These are phyloP conservation scores for Actinemys pallida DNA, from an alignment of 2,113 vertebrate species.

Conservation along the genomic window DNA sequence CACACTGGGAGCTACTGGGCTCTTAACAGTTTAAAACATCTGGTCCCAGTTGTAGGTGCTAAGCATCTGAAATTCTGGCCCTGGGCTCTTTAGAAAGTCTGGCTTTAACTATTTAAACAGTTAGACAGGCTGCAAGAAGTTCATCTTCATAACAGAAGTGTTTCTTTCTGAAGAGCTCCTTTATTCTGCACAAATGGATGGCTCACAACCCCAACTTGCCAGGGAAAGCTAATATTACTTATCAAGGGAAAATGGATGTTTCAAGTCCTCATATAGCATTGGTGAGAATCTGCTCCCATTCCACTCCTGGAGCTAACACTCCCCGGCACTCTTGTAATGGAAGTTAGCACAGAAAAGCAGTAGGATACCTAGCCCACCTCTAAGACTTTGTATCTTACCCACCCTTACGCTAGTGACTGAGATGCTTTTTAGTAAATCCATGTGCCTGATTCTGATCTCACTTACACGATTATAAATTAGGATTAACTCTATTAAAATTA, in stretches of 20 bases:
- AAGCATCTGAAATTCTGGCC: not conserved
- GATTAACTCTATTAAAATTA: not conserved
- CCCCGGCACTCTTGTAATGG: not conserved
- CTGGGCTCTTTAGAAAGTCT: not conserved
- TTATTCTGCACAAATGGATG: not conserved
- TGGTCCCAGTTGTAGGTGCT: not conserved
- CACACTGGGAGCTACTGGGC: not conserved
- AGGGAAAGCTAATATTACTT: not conserved
- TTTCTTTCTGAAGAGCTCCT: not conserved
- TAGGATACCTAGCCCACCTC: not conserved
- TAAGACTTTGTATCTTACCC: not conserved
- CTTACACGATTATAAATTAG: not conserved
- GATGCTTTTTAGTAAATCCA: not conserved
- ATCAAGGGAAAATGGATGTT: not conserved
- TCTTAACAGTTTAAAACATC: not conserved
- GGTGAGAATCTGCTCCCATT: not conserved
- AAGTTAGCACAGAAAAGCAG: not conserved
- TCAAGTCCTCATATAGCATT: not conserved
- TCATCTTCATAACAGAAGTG: rapidly evolving
- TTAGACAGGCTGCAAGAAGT: not conserved
- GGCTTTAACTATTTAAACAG: not conserved
- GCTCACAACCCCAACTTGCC: not conserved
- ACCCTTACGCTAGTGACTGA: not conserved
- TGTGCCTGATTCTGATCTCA: not conserved
- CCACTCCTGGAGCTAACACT: not conserved